phyloP scores from a whole-genome alignment of 2,113 vertebrate species.

The Bubo scandiacus region DNA sequence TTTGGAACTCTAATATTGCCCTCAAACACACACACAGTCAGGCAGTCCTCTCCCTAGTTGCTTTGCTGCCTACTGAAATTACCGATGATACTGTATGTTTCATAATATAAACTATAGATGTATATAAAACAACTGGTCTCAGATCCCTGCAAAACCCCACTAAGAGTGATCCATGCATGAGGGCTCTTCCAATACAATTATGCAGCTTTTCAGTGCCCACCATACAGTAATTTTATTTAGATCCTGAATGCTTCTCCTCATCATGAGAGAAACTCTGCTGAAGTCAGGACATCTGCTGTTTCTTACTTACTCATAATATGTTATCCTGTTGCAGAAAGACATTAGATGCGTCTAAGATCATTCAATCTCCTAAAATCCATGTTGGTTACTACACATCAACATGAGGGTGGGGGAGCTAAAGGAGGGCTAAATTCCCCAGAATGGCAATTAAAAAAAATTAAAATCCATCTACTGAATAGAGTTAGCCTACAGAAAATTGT shows the following conservation, averaged over 20 bases:
- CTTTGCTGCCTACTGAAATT: background rate
- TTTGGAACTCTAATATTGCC: background rate
- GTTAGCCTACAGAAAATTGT: background rate
- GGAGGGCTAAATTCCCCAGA: background rate
- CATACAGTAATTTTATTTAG: background rate
- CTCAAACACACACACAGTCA: background rate
- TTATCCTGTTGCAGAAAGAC: background rate
- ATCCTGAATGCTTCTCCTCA: background rate
- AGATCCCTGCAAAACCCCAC: background rate
- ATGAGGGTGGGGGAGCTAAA: background rate
- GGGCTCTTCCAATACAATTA: background rate
- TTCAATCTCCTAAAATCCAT: background rate
- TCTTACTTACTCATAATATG: background rate
- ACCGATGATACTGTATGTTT: background rate
- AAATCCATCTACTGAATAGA: background rate
- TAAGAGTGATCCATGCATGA: fast-evolving
- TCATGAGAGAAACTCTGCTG: background rate
- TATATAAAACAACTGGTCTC: background rate
- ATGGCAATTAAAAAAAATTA: background rate
- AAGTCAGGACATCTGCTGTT: background rate
- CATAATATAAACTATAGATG: background rate
- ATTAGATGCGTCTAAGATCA: background rate
- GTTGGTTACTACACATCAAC: background rate
- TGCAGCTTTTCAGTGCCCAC: background rate
- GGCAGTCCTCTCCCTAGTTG: background rate